Evolutionary conservation across 2,113 vertebrate species (phyloP), one percentile per base, ranked within the genome.

Genomic region (Pollachius pollachius): DNA sequence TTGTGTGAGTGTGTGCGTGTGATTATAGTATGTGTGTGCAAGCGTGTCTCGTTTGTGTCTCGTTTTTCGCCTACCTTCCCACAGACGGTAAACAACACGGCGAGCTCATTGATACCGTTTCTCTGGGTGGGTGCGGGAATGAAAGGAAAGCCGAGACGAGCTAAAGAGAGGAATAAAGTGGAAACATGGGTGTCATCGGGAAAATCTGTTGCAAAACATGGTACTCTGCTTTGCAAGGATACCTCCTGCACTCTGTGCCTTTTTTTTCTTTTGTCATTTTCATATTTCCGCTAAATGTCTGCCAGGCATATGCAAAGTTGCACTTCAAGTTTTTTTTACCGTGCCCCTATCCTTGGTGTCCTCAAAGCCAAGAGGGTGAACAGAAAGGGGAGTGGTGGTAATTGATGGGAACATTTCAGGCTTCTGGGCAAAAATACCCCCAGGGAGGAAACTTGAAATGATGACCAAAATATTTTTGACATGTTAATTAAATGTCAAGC

Each of bases 401-500:
- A 79, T 68, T 73, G 74, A 75, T 76, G 65, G 67, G 81, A 85
- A 81, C 74, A 79, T 82, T 79, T 72, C 58, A 61, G 78, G 68
- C 74, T 81, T 81, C 69, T 83, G 76, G 71, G 81, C 71, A 79
- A 81, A 85, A 81, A 84, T 69, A 75, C 58, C 72, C 71, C 15
- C 16, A 61, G 15, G 41, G 67, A 57, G 67, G 30, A 63, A 81
- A 74, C 72, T 65, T 75, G 52, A 78, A 82, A 80, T 83, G 81
- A 84, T 88, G 80, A 79, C 66, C 68, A 81, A 79, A 85, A 85
- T 82, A 80, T 76, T 81, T 74, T 62, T 82, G 78, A 85, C 83
- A 81, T 85, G 78, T 81, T 83, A 87, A 87, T 84, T 82, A 78
- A 88, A 87, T 84, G 85, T 86, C 77, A 82, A 71, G 76, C 70